Percentiles rank a stretch among this genome's conserved stretches.
phyloP scores from a whole-genome alignment of 2,888 invertebrate genomes.

The Conistra vaccinii region DNA sequence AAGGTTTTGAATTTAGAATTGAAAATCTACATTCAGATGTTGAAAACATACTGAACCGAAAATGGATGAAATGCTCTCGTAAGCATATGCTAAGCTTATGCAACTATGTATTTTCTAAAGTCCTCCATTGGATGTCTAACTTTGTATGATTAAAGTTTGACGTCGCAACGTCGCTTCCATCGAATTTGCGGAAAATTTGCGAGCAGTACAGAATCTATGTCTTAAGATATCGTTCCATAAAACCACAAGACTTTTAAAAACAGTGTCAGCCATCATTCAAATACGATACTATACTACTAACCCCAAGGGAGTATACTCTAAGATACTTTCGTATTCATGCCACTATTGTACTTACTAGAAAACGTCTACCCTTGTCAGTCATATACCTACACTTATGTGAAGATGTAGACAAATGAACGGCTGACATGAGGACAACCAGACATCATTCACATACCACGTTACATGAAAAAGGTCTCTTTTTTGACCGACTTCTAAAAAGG shows the following conservation, averaged over 20 bases:
- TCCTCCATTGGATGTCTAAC: neutral
- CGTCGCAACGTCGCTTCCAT: neutral
- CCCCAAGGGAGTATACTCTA: neutral
- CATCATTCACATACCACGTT: neutral
- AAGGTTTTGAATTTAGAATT: neutral
- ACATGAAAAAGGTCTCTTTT: neutral
- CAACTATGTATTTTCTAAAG: neutral
- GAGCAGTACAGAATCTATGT: neutral
- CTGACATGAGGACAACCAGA: constrained; percentile 4
- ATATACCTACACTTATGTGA: neutral
- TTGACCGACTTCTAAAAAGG: too few relatives aligned
- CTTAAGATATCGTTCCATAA: neutral
- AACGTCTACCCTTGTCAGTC: constrained; percentile 50
- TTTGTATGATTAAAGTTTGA: neutral
- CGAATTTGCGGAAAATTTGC: neutral
- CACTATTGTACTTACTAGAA: constrained; percentile 4
- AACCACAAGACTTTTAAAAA: neutral
- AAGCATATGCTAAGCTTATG: too few relatives aligned
- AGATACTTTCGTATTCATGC: constrained; percentile 25
- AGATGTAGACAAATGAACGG: constrained; percentile 19
- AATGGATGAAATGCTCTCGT: neutral
- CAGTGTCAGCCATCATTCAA: neutral
- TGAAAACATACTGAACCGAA: neutral
- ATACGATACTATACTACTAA: neutral
- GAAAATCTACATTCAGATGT: neutral